Evolutionary conservation across 2,113 vertebrate species (phyloP).

Genomic region (Euleptes europaea): DNA sequence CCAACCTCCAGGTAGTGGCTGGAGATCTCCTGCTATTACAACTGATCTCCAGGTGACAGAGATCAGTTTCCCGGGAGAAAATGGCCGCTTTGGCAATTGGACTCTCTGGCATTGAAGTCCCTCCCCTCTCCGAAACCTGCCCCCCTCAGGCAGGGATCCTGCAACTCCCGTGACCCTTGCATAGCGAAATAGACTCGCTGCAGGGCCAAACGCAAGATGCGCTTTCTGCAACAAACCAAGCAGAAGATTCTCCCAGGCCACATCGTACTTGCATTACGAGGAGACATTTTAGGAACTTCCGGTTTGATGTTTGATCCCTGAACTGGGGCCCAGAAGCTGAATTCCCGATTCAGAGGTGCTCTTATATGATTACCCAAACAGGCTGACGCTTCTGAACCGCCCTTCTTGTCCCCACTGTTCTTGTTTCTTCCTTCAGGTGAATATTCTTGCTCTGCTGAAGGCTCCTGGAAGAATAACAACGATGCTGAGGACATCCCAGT

Average conservation of each 20-base stretch:
- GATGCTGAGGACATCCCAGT: conserved; percentile 63
- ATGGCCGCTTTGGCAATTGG: too few species aligned
- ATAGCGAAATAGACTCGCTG: not conserved
- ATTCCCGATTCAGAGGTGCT: not conserved
- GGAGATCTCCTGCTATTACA: too few species aligned
- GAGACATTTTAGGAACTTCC: not conserved
- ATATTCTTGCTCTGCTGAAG: conserved; percentile 74
- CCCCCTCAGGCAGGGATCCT: too few species aligned
- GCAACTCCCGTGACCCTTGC: too few species aligned
- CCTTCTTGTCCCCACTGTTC: not conserved
- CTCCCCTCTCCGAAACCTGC: too few species aligned
- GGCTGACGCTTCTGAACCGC: not conserved
- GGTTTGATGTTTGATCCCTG: not conserved
- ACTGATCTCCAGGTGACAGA: too few species aligned
- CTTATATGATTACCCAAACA: not conserved
- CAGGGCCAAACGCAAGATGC: not conserved
- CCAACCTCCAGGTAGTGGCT: too few species aligned
- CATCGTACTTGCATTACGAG: not conserved
- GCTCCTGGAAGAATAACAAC: conserved; percentile 68
- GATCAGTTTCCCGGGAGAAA: too few species aligned
- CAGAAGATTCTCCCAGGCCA: not conserved
- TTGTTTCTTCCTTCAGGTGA: conserved; percentile 50
- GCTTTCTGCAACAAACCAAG: not conserved
- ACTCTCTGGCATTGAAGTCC: too few species aligned
- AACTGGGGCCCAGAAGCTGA: not conserved